These are phyloP conservation scores for Neodon shergylaensis DNA, from an alignment of 2,113 vertebrate species.

Conservation along the genomic window DNA sequence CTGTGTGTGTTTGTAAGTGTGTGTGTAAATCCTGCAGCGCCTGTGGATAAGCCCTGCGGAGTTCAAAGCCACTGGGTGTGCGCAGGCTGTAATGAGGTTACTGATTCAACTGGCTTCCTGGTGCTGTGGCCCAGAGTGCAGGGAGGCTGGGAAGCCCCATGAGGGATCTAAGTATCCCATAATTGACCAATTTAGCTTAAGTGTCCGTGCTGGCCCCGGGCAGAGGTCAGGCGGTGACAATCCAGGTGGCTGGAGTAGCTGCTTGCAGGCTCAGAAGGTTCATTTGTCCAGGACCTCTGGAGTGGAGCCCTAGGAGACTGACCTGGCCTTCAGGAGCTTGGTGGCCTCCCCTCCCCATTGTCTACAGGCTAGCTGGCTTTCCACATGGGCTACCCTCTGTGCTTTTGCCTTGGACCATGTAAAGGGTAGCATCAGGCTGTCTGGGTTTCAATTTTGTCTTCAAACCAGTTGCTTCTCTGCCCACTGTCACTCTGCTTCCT, in stretches of 20 bases:
- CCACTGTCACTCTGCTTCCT: too few relatives aligned
- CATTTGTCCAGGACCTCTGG: too few relatives aligned
- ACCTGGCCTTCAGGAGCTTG: not conserved
- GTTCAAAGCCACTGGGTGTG: constrained; percentile 59
- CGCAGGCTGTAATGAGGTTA: constrained; percentile 64
- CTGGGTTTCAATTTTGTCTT: not conserved
- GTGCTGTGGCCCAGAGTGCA: not conserved
- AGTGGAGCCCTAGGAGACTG: rapidly evolving
- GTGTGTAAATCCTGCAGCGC: constrained; percentile 46
- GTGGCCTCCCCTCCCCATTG: not conserved
- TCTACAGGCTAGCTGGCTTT: rapidly evolving
- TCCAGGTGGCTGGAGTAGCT: constrained; percentile 10
- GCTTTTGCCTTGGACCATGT: rapidly evolving
- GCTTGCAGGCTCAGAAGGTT: not conserved
- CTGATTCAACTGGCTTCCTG: constrained; percentile 68
- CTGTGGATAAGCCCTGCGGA: not conserved
- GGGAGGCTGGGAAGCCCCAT: constrained; percentile 48
- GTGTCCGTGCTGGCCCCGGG: constrained; percentile 60
- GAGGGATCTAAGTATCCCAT: constrained; percentile 63
- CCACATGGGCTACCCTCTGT: rapidly evolving
- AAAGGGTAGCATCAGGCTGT: rapidly evolving
- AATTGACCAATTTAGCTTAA: constrained; percentile 77
- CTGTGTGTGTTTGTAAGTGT: not conserved
- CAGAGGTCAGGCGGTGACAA: constrained; percentile 67
- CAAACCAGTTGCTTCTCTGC: rapidly evolving